Conservation (phyloP, 2,797 vertebrate species). For the Scyliorhinus canicula region DNA sequence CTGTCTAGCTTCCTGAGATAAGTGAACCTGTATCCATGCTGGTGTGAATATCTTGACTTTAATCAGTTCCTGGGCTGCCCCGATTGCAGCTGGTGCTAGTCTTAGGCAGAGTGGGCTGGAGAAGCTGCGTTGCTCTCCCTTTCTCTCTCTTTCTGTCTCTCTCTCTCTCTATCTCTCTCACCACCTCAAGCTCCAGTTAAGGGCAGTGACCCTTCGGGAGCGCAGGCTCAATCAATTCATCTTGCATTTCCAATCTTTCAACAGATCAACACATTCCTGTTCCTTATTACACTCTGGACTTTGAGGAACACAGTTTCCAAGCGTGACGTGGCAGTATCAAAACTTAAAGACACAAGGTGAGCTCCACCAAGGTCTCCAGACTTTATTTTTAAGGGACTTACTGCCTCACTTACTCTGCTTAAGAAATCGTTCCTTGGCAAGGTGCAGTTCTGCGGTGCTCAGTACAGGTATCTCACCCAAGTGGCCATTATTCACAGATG, state of each 20-base stretch:
- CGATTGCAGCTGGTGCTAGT: not conserved
- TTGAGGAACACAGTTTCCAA: not conserved
- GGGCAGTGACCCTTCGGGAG: not conserved
- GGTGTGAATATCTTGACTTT: no score
- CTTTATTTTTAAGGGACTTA: not conserved
- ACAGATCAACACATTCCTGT: constrained; percentile 5
- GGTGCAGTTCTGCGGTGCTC: not conserved
- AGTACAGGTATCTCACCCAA: not conserved
- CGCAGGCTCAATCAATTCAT: not conserved
- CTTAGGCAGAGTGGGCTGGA: not conserved
- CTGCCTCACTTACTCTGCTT: not conserved
- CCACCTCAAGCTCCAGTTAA: not conserved
- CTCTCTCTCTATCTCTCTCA: not conserved
- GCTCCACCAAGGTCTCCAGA: not conserved
- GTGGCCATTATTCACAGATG: not conserved
- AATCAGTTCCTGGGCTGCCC: not conserved
- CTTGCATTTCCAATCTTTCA: not conserved
- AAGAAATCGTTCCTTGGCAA: not conserved
- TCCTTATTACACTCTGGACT: not conserved
- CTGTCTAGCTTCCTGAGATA: no score
- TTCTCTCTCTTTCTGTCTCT: not conserved
- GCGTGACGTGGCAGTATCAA: not conserved
- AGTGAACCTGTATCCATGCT: no score
- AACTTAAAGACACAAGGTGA: not conserved
- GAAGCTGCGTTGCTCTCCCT: not conserved